phyloP scores from a whole-genome alignment of 1,140 invertebrate species.

The Anastatus disparis region DNA sequence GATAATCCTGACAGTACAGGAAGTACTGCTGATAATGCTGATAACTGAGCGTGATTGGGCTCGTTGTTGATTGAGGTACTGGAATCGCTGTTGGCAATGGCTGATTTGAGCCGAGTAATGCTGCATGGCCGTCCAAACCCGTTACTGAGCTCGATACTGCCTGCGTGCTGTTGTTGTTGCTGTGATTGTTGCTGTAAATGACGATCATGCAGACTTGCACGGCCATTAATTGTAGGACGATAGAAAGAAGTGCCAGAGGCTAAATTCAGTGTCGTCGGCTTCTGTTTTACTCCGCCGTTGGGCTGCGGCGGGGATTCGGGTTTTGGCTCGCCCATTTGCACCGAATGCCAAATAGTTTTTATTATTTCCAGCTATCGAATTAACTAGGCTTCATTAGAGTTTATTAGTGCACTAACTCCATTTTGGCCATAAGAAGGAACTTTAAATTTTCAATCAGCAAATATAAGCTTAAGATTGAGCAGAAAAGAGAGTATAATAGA shows the following conservation, averaged over 20 bases:
- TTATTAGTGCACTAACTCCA: neutral
- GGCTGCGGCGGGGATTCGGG: conserved; percentile 60
- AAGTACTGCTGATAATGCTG: conserved; percentile 55
- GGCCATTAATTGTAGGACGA: conserved; percentile 55
- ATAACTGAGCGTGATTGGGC: conserved; percentile 48
- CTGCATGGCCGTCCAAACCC: conserved; percentile 42
- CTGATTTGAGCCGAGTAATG: conserved; percentile 53
- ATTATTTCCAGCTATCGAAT: neutral
- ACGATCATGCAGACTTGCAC: conserved; percentile 61
- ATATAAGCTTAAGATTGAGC: too few species aligned
- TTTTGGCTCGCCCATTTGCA: conserved; percentile 64
- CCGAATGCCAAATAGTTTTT: neutral
- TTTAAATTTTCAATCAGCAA: too few species aligned
- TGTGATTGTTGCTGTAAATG: conserved; percentile 57
- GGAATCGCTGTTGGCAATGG: neutral
- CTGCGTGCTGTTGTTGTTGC: conserved; percentile 17
- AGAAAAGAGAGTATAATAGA: too few species aligned
- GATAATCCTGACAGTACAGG: conserved; percentile 53
- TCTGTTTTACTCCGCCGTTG: conserved; percentile 65
- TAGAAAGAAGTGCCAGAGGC: conserved; percentile 61
- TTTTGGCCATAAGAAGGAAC: neutral
- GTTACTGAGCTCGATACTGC: conserved; percentile 30
- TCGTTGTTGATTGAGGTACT: conserved; percentile 27
- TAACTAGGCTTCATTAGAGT: neutral
- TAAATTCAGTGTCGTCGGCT: conserved; percentile 62